phyloP scores from a whole-genome alignment of 2,113 vertebrate species.

The Calyptommatus sinebrachiatus region DNA sequence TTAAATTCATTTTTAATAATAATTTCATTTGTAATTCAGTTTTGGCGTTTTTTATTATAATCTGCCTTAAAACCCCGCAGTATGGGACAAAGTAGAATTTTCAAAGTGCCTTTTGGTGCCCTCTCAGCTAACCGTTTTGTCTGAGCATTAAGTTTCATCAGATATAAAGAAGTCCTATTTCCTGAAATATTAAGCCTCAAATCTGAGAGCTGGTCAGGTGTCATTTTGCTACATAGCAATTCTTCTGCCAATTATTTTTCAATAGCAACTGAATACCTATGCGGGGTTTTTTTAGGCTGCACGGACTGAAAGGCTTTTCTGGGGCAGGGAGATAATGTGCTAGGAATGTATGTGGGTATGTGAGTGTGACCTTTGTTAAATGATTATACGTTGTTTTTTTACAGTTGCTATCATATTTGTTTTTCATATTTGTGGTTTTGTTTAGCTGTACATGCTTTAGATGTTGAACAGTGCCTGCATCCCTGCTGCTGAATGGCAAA shows the following conservation, averaged over 20 bases:
- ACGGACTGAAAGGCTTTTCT: neutral
- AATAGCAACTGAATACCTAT: neutral
- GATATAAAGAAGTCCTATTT: neutral
- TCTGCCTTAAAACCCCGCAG: too few relatives aligned
- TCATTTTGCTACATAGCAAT: neutral
- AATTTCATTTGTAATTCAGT: too few relatives aligned
- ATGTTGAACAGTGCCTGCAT: too few relatives aligned
- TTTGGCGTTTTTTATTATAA: too few relatives aligned
- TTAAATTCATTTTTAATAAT: too few relatives aligned
- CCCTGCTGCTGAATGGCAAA: too few relatives aligned
- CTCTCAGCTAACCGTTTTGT: neutral
- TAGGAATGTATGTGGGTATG: neutral
- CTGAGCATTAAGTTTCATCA: neutral
- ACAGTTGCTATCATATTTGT: neutral
- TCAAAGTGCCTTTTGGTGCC: neutral
- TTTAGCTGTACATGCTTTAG: neutral
- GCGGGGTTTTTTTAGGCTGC: neutral
- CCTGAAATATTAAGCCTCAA: neutral
- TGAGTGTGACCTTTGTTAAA: neutral
- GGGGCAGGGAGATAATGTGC: neutral
- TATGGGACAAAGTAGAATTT: too few relatives aligned
- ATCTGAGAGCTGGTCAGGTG: neutral
- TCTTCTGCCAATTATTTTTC: neutral
- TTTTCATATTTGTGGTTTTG: neutral
- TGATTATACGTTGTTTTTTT: neutral